These are phyloP conservation scores for Punctoribates punctum DNA, from an alignment of 2,888 invertebrate genomes.

Conservation along the genomic window DNA sequence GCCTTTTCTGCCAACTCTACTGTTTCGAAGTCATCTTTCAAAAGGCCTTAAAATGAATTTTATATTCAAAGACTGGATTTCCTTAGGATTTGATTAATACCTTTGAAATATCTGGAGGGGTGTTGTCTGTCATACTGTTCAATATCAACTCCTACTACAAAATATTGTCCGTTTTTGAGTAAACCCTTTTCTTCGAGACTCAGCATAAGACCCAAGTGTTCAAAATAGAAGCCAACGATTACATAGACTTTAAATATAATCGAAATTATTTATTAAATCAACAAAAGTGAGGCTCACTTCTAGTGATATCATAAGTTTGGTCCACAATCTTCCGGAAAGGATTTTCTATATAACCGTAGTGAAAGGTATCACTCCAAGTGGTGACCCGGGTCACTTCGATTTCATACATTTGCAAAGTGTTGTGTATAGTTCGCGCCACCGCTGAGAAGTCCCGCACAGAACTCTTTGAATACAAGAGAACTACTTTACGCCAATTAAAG, in stretches of 20 bases:
- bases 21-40: conserved; percentile 60
- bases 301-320: conserved; percentile 75
- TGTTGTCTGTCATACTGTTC: conserved; percentile 59
- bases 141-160: conserved; percentile 82
- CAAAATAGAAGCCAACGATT: conserved; percentile 80
- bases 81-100: conserved; percentile 47
- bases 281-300: too few relatives aligned
- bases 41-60: conserved; percentile 56
- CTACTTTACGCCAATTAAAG: conserved; percentile 85
- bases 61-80: background rate
- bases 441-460: conserved; percentile 69
- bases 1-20: conserved; percentile 60
- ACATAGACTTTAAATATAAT: conserved; percentile 83
- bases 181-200: conserved; percentile 71
- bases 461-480: conserved; percentile 71
- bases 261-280: too few relatives aligned
- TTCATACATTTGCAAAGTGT: conserved; percentile 67
- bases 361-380: conserved; percentile 66
- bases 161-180: conserved; percentile 73
- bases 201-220: conserved; percentile 76
- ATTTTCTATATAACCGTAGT: conserved; percentile 71
- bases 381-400: conserved; percentile 65
- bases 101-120: conserved; percentile 59
- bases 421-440: conserved; percentile 69
- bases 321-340: conserved; percentile 76